Base-by-base conservation (phyloP, 2,113 vertebrate genomes). In the Natator depressus region DNA sequence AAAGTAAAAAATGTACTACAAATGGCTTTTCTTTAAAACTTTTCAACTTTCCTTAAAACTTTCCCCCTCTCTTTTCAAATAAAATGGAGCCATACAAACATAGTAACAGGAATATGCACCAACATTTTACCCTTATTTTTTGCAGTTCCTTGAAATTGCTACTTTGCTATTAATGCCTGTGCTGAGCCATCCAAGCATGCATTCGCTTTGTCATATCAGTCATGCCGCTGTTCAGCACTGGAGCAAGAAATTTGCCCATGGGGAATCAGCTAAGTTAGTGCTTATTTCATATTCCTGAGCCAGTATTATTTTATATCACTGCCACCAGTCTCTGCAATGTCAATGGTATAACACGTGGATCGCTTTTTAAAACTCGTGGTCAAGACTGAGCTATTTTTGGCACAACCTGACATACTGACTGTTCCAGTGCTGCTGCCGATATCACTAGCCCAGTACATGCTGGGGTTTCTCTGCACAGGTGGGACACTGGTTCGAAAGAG, bases 31-130 rank as follows among this genome's bases (percentile, higher is more conserved):
- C 12, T 16, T 0, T 1, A 13, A 27, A 2, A 0, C 0, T 8
- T 49, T 49, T 14, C 1, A 1, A 27, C n/a, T 3, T 2, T 5
- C 12, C 12, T 0, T 1, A 13, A 27, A 2, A 0, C 0, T 8
- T 49, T 49, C n/a, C n/a, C n/a, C n/a, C n/a, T n/a, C n/a, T n/a
- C 0, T 8, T 49, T 49, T 14, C 1, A 1, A 27, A 19, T 12
- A 65, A 6, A 54, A 6, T 50, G 54, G 25, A 53, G 46, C 24
- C 82, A 8, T 80, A 46, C 1, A 0, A 35, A 17, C 22, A 53
- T 1, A 87, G 8, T n/a, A 46, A 11, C 10, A 86, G 88, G 24
- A 51, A 78, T 57, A 14, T 79, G 78, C 7, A 47, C 14, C 0
- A 0, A 1, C 50, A 38, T 76, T 24, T 76, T 46, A 76, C 53